A percentile compares a stretch with the other conserved stretches of the same genome.
phyloP scores from a whole-genome alignment of 1,140 invertebrate genomes.

The Zaprionus gabonicus region DNA sequence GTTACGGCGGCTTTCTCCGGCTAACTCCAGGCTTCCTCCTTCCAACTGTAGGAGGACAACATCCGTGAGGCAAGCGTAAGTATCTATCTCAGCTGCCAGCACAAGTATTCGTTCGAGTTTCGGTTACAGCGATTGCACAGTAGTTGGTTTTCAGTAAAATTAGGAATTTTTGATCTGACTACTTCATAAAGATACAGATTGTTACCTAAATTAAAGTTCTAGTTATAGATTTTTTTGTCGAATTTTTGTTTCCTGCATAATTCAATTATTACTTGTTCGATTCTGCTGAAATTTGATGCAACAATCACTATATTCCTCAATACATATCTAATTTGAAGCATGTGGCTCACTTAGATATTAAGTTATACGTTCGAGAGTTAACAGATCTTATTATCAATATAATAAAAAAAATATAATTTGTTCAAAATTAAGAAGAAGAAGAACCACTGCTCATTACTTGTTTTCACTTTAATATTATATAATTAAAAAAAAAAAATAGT shows the following conservation, averaged over 20 bases:
- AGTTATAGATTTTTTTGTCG: neutral
- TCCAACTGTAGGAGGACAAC: neutral
- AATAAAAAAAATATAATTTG: no score
- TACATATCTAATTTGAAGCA: neutral
- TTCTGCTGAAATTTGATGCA: neutral
- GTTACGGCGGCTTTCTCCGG: neutral
- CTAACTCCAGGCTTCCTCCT: conserved; percentile 4
- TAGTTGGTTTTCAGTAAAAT: neutral
- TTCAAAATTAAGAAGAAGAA: no score
- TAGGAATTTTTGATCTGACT: no score
- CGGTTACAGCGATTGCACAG: neutral
- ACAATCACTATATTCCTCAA: neutral
- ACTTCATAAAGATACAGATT: no score
- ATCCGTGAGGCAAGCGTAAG: neutral
- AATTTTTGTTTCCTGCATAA: no score
- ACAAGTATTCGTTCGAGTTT: neutral
- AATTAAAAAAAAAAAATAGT: no score
- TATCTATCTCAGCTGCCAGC: conserved; percentile 9
- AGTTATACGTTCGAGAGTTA: neutral
- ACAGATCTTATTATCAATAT: no score
- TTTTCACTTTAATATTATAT: no score
- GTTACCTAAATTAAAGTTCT: neutral
- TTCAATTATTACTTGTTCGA: neutral
- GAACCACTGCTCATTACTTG: no score
- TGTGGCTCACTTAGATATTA: neutral